Evolutionary conservation across 37 sponge, comb jelly and placozoan species (phyloP).

Genomic region (Hexactinellida sp.): DNA sequence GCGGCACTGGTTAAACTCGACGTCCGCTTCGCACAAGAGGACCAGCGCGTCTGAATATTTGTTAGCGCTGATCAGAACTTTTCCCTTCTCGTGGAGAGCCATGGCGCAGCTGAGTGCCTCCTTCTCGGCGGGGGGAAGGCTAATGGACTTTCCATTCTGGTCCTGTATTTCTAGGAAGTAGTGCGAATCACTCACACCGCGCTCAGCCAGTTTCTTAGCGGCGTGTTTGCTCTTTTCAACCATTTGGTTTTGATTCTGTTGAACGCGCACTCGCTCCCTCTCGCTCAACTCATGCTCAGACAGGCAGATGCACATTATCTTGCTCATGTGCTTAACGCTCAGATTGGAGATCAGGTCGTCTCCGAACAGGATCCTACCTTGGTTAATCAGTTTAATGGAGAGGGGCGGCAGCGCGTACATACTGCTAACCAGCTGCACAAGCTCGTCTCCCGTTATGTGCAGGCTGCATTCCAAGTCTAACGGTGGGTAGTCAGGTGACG

Average conservation of each 20-base stretch:
- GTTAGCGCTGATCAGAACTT: background rate
- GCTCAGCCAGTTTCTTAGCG: background rate
- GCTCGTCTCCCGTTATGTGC: conserved; percentile 3
- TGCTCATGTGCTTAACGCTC: background rate
- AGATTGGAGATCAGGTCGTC: background rate
- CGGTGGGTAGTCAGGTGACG: background rate
- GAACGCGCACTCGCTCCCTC: background rate
- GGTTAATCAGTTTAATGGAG: background rate
- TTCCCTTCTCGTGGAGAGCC: conserved; percentile 16
- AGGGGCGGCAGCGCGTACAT: background rate
- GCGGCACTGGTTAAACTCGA: conserved; percentile 16
- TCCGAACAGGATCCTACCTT: background rate
- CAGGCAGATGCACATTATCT: conserved; percentile 5
- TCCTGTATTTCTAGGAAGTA: background rate
- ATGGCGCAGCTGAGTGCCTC: conserved; percentile 1
- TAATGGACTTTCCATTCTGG: background rate
- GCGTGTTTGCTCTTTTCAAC: background rate
- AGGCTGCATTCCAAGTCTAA: conserved; percentile 1
- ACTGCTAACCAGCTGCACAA: background rate
- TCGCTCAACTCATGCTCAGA: background rate
- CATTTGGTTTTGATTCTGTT: background rate
- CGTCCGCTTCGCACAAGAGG: background rate
- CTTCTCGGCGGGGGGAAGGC: background rate
- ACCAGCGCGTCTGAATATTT: background rate
- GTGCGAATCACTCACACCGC: background rate